phyloP scores from a whole-genome alignment of 2,113 vertebrate genomes.

The Irena cyanogastra region DNA sequence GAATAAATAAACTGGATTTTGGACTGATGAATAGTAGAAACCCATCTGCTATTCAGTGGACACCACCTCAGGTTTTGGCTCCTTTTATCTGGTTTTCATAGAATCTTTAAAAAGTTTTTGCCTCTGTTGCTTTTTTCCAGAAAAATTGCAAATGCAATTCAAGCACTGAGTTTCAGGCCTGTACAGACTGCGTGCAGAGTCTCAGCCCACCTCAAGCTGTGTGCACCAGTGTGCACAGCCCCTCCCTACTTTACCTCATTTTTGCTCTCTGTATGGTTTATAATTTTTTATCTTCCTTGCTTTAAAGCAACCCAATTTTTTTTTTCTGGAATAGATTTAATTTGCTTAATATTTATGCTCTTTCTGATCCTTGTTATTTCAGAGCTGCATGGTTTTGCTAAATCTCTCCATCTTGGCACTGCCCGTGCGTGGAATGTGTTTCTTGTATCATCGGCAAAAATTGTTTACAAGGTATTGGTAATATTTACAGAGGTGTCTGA shows the following conservation, averaged over 20 bases:
- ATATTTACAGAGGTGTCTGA: neutral
- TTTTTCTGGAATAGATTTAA: neutral
- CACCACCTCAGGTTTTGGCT: neutral
- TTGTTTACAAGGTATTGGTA: neutral
- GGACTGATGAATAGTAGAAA: neutral
- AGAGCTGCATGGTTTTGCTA: neutral
- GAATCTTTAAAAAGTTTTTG: neutral
- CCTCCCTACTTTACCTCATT: neutral
- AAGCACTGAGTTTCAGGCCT: neutral
- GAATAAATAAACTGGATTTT: neutral
- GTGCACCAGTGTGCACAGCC: fast-evolving
- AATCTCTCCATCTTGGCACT: neutral
- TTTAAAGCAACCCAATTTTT: neutral
- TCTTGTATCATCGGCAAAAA: neutral
- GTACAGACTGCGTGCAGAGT: neutral
- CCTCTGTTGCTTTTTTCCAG: neutral
- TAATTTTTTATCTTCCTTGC: neutral
- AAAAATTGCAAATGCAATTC: neutral
- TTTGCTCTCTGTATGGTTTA: neutral
- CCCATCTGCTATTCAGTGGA: neutral
- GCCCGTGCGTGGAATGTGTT: neutral
- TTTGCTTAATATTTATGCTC: neutral
- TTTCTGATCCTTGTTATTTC: neutral
- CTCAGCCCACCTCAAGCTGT: neutral
- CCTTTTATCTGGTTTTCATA: neutral